Evolutionary conservation across 1,140 invertebrate genomes (phyloP).

Genomic region (Mizuhopecten yessoensis): DNA sequence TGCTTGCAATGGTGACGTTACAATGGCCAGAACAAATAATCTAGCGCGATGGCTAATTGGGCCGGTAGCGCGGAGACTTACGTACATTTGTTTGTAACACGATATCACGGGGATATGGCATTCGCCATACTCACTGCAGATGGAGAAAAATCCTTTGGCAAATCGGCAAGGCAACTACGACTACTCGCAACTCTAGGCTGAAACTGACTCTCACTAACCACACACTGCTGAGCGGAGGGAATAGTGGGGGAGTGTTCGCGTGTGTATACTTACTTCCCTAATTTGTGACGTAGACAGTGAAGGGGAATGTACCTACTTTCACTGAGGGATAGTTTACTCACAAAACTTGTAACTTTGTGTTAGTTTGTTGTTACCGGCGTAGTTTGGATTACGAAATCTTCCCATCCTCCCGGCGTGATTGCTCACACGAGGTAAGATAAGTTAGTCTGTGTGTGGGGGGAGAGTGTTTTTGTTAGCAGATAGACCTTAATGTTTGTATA

Average conservation of each 20-base stretch:
- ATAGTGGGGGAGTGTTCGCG: neutral
- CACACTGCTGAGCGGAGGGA: neutral
- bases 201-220: neutral
- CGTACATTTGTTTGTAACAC: constrained; percentile 15
- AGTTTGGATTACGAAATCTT: constrained; percentile 16
- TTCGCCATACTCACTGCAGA: constrained; percentile 25
- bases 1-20: neutral
- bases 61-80: neutral
- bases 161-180: neutral
- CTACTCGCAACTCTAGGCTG: neutral
- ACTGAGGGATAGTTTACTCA: constrained; percentile 22
- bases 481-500: constrained; percentile 8
- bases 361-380: neutral
- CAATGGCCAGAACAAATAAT: neutral
- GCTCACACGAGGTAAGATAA: neutral
- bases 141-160: constrained; percentile 32
- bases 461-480: neutral
- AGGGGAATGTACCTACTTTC: constrained; percentile 20
- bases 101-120: constrained; percentile 18
- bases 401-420: neutral
- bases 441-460: neutral
- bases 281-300: constrained; percentile 8
- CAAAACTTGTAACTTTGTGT: neutral
- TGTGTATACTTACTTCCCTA: constrained; percentile 8
- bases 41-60: neutral